Conservation (phyloP, 2,113 vertebrate genomes). For the Fulmarus glacialis region DNA sequence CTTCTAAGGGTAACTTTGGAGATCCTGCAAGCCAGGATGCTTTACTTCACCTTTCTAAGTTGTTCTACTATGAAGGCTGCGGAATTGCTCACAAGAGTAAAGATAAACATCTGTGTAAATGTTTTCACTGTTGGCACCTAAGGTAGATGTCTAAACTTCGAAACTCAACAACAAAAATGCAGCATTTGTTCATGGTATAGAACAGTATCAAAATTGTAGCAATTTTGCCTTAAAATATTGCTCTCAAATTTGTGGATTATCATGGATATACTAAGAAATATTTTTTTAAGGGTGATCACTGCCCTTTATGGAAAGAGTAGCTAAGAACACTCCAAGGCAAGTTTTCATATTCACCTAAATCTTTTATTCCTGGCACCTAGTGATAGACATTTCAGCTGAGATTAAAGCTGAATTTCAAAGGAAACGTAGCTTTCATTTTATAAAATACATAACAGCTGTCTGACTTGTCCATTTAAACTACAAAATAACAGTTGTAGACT, state of each 20-base stretch:
- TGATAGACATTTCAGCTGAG: slow-evolving; percentile 60
- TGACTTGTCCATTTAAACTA: slow-evolving; percentile 55
- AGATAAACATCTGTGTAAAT: not conserved
- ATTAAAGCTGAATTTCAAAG: slow-evolving; percentile 73
- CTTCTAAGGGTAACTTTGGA: not conserved
- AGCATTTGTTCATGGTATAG: not conserved
- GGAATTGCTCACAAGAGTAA: not conserved
- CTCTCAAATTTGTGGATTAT: not conserved
- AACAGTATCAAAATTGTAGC: not conserved
- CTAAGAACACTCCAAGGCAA: not conserved
- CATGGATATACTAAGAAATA: not conserved
- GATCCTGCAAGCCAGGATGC: not conserved
- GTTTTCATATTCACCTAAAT: slow-evolving; percentile 51
- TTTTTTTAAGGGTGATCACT: not conserved
- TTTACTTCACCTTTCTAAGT: not conserved
- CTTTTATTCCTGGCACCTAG: slow-evolving; percentile 62
- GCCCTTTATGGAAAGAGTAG: not conserved
- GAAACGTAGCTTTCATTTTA: slow-evolving; percentile 65
- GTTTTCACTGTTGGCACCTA: not conserved
- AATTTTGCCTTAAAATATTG: not conserved
- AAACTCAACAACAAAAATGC: not conserved
- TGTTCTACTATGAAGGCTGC: not conserved
- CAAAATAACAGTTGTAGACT: slow-evolving; percentile 6
- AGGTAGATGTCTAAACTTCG: not conserved
- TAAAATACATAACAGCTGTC: slow-evolving; percentile 69